phyloP scores from a whole-genome alignment of 2,113 vertebrate genomes.

The Irena cyanogastra region DNA sequence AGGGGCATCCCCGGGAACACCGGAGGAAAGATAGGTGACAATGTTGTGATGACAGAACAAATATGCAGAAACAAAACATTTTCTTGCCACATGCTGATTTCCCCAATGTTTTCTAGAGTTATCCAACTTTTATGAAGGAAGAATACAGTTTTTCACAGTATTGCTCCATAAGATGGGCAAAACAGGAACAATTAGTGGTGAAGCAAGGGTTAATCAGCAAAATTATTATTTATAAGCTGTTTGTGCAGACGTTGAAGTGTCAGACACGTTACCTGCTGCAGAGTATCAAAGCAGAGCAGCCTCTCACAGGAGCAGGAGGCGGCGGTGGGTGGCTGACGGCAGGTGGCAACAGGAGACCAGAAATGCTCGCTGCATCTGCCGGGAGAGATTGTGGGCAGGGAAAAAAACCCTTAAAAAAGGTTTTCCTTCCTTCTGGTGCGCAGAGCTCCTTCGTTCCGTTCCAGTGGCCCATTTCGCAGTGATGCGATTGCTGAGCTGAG shows the following conservation, averaged over 20 bases:
- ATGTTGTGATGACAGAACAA: not conserved
- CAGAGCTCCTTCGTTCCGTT: accelerated
- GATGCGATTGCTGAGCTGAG: accelerated
- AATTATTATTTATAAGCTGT: not conserved
- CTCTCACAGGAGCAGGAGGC: accelerated
- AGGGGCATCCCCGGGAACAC: accelerated
- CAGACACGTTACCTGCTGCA: accelerated
- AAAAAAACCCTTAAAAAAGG: accelerated
- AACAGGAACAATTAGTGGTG: not conserved
- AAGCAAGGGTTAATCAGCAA: not conserved
- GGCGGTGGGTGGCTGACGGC: not conserved
- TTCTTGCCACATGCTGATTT: not conserved
- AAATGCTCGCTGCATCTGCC: accelerated
- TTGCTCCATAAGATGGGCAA: not conserved
- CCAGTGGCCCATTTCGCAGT: accelerated
- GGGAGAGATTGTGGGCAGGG: not conserved
- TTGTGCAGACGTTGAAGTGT: accelerated
- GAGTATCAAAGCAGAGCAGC: accelerated
- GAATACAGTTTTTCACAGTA: not conserved
- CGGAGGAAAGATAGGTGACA: accelerated
- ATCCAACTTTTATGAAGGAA: not conserved
- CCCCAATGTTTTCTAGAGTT: not conserved
- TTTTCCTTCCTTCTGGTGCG: not conserved
- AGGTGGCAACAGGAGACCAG: slow-evolving; percentile 13
- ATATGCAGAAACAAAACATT: accelerated